Base-by-base conservation (phyloP, 2,113 vertebrate species). In the Crotophaga sulcirostris region DNA sequence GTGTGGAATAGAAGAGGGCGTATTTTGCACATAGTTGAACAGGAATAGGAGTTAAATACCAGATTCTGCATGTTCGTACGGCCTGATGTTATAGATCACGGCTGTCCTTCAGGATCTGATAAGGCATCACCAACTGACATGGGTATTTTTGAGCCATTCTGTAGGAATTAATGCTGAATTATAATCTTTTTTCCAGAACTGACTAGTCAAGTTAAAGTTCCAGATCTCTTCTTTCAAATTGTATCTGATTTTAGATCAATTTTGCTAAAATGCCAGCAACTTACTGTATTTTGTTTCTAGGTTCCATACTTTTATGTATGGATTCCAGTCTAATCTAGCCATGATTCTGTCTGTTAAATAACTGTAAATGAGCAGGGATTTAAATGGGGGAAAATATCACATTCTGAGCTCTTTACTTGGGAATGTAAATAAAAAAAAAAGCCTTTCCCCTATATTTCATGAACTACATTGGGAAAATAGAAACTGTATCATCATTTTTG, bases 401-500 rank as follows among this genome's bases (percentile, higher is more conserved):
- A 4, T 69, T 78, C 33, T 34, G 49, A 78, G 31, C 23, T 55
- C 33, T 84, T 49, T 45, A 7, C 33, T 28, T 52, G 47, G 47
- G 42, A 28, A 45, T 8, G 19, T 23, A 51, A 34, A 42, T n/a
- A 54, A 12, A 19, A 51, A 3, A 9, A 89, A 77, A 83, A 96
- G 74, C 31, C 62, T 47, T 18, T 67, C 67, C 64, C 66, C 66
- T 82, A 28, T 47, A 56, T 96, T 91, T 96, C 80, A 55, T 94
- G 49, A 96, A 56, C 90, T 58, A 69, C 76, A 79, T 52, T 33
- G 74, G 67, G 40, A 64, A 52, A 7, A 5, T 31, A 77, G 83
- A 55, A 96, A 78, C 86, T 84, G 34, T 79, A 80, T 85, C 75
- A 67, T 87, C 91, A 49, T 59, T 87, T 96, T 72, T 95, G 59